These are phyloP conservation scores for Hoplias malabaricus DNA, from an alignment of 2,113 vertebrate species.

Conservation along the genomic window DNA sequence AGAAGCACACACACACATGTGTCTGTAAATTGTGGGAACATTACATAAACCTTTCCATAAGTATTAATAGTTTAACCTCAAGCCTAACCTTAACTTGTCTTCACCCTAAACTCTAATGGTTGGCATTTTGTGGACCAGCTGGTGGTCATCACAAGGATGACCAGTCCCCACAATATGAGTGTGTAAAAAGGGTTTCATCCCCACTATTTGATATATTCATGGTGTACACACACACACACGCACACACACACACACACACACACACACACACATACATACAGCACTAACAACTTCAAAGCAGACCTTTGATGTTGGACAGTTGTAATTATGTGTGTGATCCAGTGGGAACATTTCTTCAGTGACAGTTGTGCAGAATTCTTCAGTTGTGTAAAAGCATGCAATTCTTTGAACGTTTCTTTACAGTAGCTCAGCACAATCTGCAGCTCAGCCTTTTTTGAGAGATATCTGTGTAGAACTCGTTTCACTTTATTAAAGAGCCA, in stretches of 20 bases:
- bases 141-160: too few relatives aligned
- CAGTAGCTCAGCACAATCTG: not conserved
- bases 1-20: not conserved
- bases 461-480: not conserved
- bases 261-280: not conserved
- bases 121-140: too few relatives aligned
- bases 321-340: conserved; percentile 66
- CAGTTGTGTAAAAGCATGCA: not conserved
- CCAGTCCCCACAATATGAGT: too few relatives aligned
- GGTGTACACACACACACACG: too few relatives aligned
- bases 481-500: not conserved
- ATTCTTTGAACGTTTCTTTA: conserved; percentile 11
- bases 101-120: too few relatives aligned
- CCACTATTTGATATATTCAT: too few relatives aligned
- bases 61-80: too few relatives aligned
- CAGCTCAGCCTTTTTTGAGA: not conserved
- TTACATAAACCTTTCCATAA: too few relatives aligned
- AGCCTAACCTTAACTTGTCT: too few relatives aligned
- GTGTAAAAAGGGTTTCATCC: too few relatives aligned
- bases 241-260: not conserved
- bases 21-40: too few relatives aligned
- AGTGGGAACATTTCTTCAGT: conserved; percentile 55
- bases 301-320: conserved; percentile 65
- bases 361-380: conserved; percentile 52
- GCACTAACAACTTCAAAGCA: conserved; percentile 56